Evolutionary conservation across 2,888 invertebrate genomes (phyloP).

Genomic region (Mycalesis mineus): DNA sequence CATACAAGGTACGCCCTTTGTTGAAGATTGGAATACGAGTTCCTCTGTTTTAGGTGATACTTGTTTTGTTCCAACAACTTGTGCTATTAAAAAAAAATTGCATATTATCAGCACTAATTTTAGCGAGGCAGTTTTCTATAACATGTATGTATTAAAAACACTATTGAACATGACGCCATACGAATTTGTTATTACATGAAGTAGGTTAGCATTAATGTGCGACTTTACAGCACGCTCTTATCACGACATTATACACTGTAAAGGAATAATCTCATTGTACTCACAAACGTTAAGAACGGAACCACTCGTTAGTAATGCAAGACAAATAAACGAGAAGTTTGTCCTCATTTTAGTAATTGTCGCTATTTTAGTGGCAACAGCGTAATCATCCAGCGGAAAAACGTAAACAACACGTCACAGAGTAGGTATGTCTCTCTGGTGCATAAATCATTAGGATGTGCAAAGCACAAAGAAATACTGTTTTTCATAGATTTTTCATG

Average conservation of each 20-base stretch:
- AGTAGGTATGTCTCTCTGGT: background rate
- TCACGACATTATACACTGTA: conserved; percentile 1
- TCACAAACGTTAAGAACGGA: conserved; percentile 14
- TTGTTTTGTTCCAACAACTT: too few relatives aligned
- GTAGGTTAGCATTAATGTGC: conserved; percentile 2
- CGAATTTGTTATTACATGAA: conserved; percentile 5
- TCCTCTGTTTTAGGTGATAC: too few relatives aligned
- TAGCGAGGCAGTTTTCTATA: too few relatives aligned
- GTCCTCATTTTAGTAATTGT: conserved; percentile 10
- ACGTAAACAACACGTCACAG: conserved; percentile 18
- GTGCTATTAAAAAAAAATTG: too few relatives aligned
- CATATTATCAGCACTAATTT: too few relatives aligned
- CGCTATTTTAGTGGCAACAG: conserved; percentile 4
- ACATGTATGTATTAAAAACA: background rate
- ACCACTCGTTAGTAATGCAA: conserved; percentile 10
- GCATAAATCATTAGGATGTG: background rate
- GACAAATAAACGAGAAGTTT: conserved; percentile 10
- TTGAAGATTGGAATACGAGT: too few relatives aligned
- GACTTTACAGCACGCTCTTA: conserved; percentile 11
- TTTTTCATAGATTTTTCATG: too few relatives aligned
- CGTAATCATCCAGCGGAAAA: conserved; percentile 7
- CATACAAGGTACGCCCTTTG: too few relatives aligned
- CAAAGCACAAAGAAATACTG: too few relatives aligned
- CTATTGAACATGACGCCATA: background rate
- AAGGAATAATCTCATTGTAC: conserved; percentile 6